Percentiles rank a stretch among this genome's conserved stretches.
These are phyloP conservation scores for Astropecten irregularis DNA, from an alignment of 53 echinoderm and acorn worm genomes.

Conservation along the genomic window DNA sequence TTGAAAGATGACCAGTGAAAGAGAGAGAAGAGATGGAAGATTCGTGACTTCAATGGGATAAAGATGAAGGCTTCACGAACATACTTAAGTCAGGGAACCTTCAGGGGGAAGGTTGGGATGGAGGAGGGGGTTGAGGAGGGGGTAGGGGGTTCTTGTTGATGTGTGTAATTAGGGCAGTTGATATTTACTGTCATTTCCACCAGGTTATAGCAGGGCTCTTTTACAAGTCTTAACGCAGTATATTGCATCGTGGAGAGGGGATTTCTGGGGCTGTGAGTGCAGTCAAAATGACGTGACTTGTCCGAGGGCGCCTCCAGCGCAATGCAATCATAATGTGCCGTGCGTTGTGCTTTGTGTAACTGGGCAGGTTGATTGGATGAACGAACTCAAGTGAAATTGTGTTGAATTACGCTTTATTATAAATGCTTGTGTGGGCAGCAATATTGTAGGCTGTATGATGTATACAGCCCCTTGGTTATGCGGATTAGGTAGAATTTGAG, in stretches of 20 bases:
- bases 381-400: no score
- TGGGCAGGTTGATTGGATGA: no score
- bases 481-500: not conserved
- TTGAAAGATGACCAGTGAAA: not conserved
- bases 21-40: not conserved
- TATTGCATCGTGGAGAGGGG: not conserved
- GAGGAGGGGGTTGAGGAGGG: not conserved
- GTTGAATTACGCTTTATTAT: no score
- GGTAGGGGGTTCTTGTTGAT: not conserved
- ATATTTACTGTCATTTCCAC: not conserved
- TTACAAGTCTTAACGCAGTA: not conserved
- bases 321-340: no score
- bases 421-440: no score
- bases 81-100: not conserved
- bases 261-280: no score
- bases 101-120: not conserved
- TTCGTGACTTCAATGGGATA: conserved; percentile 18
- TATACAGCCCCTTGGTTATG: no score
- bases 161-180: not conserved
- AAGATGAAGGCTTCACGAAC: not conserved
- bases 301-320: no score
- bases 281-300: no score
- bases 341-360: no score
- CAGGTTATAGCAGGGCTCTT: no score
- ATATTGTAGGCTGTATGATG: no score